These are phyloP conservation scores for Connochaetes taurinus DNA, from an alignment of 2,113 vertebrate genomes.

Conservation along the genomic window DNA sequence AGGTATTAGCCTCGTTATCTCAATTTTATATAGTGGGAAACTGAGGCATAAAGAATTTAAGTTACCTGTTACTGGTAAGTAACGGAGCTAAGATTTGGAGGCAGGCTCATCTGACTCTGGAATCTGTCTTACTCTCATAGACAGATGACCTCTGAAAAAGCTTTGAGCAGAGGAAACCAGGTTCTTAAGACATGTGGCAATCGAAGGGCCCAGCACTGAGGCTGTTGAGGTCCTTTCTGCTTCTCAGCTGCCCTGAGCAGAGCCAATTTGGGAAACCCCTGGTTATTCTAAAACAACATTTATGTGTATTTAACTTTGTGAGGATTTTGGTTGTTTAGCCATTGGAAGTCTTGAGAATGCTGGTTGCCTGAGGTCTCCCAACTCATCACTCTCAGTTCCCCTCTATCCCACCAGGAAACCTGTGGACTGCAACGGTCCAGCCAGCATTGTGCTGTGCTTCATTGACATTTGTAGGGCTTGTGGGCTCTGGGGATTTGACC, in stretches of 20 bases:
- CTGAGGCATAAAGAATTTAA: background rate
- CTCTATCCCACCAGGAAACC: background rate
- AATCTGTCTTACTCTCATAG: background rate
- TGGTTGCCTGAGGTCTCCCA: background rate
- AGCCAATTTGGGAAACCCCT: background rate
- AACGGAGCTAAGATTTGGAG: background rate
- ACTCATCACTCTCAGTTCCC: background rate
- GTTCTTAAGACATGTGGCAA: background rate
- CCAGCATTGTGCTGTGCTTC: background rate
- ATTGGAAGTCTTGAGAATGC: background rate
- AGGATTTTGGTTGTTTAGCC: background rate
- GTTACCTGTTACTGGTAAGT: background rate
- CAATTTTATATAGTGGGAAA: background rate
- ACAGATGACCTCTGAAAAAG: background rate
- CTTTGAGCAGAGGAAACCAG: background rate
- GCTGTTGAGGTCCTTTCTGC: background rate
- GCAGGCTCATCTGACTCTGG: accelerated
- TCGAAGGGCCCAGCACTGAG: background rate
- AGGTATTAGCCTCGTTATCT: background rate
- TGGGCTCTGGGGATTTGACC: background rate
- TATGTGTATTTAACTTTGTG: background rate
- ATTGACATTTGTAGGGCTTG: background rate
- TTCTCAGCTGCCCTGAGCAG: background rate
- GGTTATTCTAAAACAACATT: background rate
- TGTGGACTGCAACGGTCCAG: background rate